Percentiles rank a stretch among this genome's conserved stretches.
These are phyloP conservation scores for Stomorhina lunata DNA, from an alignment of 2,888 invertebrate species.

Conservation along the genomic window DNA sequence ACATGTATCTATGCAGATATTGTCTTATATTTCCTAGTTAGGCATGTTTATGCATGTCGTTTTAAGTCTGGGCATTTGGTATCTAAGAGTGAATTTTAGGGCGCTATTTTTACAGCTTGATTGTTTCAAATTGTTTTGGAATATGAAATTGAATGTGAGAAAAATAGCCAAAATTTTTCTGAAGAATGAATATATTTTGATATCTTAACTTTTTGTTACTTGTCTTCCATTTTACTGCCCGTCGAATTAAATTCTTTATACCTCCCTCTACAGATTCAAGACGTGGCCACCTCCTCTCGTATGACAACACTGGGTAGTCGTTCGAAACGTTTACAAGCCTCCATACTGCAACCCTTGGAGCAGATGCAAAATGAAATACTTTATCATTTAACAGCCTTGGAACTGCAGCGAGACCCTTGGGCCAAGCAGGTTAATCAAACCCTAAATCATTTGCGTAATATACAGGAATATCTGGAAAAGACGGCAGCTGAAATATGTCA, in stretches of 20 bases:
- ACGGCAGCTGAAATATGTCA: slow-evolving; percentile 86
- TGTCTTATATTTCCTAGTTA: no score
- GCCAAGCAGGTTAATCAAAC: slow-evolving; percentile 87
- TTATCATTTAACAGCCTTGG: slow-evolving; percentile 88
- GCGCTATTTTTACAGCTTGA: no score
- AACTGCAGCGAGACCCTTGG: slow-evolving; percentile 86
- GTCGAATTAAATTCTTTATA: neutral
- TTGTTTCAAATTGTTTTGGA: no score
- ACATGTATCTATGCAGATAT: no score
- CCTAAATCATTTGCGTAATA: slow-evolving; percentile 86
- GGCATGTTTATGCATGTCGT: no score
- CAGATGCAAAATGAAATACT: slow-evolving; percentile 86
- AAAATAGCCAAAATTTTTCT: no score
- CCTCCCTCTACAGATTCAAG: slow-evolving; percentile 81
- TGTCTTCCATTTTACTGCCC: neutral
- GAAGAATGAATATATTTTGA: no score
- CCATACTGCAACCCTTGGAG: slow-evolving; percentile 85
- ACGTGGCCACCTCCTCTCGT: slow-evolving; percentile 86
- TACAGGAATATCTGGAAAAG: slow-evolving; percentile 88
- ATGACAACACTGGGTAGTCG: slow-evolving; percentile 85
- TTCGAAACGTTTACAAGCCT: slow-evolving; percentile 84
- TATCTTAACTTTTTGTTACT: neutral
- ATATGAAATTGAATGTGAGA: no score
- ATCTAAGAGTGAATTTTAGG: no score
- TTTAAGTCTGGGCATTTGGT: no score